These are phyloP conservation scores for Hipparchia sbordonii DNA, from an alignment of 2,888 invertebrate genomes.

Conservation along the genomic window DNA sequence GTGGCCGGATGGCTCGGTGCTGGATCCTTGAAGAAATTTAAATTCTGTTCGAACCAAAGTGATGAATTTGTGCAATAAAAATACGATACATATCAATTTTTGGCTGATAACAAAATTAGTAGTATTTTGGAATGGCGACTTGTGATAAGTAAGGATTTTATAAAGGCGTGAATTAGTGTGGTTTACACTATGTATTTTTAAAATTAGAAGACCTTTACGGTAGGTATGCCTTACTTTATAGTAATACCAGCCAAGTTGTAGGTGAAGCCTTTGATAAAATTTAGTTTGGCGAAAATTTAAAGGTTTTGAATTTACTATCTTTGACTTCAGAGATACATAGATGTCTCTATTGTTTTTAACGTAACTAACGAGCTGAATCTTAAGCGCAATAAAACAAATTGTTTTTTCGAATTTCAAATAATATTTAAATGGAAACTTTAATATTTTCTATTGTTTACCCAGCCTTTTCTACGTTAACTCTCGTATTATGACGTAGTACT, in stretches of 20 bases:
- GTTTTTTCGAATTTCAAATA: conserved; percentile 22
- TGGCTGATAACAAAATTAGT: conserved; percentile 70
- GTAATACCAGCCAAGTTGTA: conserved; percentile 56
- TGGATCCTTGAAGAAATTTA: conserved; percentile 56
- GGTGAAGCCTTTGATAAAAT: conserved; percentile 40
- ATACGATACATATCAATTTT: conserved; percentile 81
- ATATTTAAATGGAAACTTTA: conserved; percentile 49
- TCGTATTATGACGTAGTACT: conserved; percentile 50
- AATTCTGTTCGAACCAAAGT: conserved; percentile 60
- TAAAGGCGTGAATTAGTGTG: conserved; percentile 55
- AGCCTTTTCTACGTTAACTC: conserved; percentile 63
- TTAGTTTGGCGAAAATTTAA: conserved; percentile 18
- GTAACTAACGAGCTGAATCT: conserved; percentile 19
- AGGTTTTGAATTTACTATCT: conserved; percentile 21
- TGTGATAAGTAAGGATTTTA: conserved; percentile 66
- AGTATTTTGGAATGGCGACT: conserved; percentile 72
- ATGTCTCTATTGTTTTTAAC: conserved; percentile 15
- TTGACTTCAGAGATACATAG: conserved; percentile 1
- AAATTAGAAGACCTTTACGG: conserved; percentile 66
- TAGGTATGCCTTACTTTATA: conserved; percentile 73
- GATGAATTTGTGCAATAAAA: conserved; percentile 76
- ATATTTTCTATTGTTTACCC: conserved; percentile 76
- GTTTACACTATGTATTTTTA: conserved; percentile 68
- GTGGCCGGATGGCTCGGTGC: conserved; percentile 76
- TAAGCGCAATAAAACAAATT: conserved; percentile 12